Base-by-base conservation (phyloP, 2,797 vertebrate species). In the Phyllotis vaccarum region DNA sequence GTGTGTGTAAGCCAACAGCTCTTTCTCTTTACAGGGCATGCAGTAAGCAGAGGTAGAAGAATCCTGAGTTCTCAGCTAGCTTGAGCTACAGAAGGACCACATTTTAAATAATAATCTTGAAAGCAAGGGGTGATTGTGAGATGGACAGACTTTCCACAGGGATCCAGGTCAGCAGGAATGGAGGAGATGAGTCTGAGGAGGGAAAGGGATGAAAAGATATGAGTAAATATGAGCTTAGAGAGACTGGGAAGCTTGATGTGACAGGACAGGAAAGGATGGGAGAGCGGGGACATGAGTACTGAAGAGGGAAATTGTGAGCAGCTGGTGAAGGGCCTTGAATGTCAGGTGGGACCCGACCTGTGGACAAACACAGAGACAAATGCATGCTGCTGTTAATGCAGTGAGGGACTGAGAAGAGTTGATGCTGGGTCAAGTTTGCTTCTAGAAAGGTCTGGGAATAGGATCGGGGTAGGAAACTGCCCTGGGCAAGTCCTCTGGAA, bases 361-460 rank as follows among this genome's bases (percentile, higher is more conserved):
- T 0, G 80, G 75, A 60, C 40, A 81, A 64, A 37, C 43, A 52
- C 1, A 54, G 56, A 21, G 74, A 31, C 74, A 76, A 54, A 52
- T 56, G 75, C 14, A 2, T 9, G 66, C 72, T 52, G 62, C 87
- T 81, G 4, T 52, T 24, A 83, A 86, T 43, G 66, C 31, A 66
- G 17, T 56, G 76, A 19, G 49, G 2, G 10, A 12, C 10, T 4
- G 37, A 24, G 34, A 62, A n/a, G 43, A 37, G 62, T 14, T 43
- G 34, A 29, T 75, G 34, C 66, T 54, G 14, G 80, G 34, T 78
- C 54, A 70, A 83, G 62, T 78, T 85, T 76, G 76, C 64, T 72
- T 93, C 66, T 85, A 40, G 60, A 96, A 87, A 29, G 24, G 49
- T 83, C 85, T 95, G 78, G 40, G 37, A 34, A 60, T 21, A 66